Conservation (phyloP, 2,888 invertebrate genomes). For the Exephanes ischioxanthus region DNA sequence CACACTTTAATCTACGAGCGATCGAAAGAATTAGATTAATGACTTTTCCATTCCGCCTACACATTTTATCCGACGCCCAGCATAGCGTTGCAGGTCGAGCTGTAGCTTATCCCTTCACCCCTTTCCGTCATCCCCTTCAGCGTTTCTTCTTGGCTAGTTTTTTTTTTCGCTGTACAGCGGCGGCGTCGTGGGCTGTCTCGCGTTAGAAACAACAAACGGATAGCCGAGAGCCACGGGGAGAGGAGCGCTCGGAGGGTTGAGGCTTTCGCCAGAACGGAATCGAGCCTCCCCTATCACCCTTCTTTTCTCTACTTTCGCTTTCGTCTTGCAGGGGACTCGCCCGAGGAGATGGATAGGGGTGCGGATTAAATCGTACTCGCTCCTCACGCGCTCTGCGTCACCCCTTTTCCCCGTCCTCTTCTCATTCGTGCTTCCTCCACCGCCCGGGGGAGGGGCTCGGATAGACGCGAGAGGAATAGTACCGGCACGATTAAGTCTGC, state of each 20-base stretch:
- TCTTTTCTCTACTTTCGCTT: conserved; percentile 53
- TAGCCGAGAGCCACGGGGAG: conserved; percentile 24
- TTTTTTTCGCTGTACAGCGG: neutral
- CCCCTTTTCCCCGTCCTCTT: conserved; percentile 24
- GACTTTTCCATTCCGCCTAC: conserved; percentile 46
- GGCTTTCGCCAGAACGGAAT: conserved; percentile 61
- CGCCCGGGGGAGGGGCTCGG: conserved; percentile 37
- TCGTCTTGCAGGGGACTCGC: conserved; percentile 28
- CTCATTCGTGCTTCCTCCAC: conserved; percentile 29
- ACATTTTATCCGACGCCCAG: conserved; percentile 33
- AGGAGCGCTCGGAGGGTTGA: conserved; percentile 9
- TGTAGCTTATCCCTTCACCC: conserved; percentile 42
- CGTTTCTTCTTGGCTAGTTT: neutral
- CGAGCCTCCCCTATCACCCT: conserved; percentile 40
- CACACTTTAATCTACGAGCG: conserved; percentile 30
- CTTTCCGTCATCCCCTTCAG: conserved; percentile 12
- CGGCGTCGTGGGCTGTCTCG: conserved; percentile 34
- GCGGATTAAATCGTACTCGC: conserved; percentile 65
- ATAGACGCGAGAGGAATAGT: conserved; percentile 75
- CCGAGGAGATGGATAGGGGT: conserved; percentile 58
- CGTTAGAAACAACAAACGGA: conserved; percentile 62
- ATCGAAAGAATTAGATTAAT: conserved; percentile 46
- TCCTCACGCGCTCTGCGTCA: conserved; percentile 33
- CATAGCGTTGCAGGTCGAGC: neutral
- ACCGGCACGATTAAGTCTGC: conserved; percentile 74